Evolutionary conservation across 2,888 invertebrate genomes (phyloP).

Genomic region (Megamerina dolium): DNA sequence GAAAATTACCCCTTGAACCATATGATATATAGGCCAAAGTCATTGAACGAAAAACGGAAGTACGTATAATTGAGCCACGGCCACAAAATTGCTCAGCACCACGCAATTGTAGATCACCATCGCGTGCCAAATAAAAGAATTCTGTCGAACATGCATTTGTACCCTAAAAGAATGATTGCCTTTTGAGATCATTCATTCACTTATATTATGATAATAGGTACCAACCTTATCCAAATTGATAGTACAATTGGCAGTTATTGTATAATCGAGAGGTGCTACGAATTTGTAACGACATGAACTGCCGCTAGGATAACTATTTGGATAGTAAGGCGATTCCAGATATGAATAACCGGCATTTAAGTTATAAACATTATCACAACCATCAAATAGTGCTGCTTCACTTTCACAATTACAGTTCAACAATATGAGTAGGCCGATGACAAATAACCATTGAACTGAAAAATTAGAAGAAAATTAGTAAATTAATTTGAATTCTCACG

Average conservation of each 20-base stretch:
- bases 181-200: neutral
- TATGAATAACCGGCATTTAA: conserved; percentile 25
- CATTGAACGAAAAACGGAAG: conserved; percentile 30
- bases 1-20: conserved; percentile 29
- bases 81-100: conserved; percentile 41
- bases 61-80: conserved; percentile 25
- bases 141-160: conserved; percentile 33
- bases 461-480: neutral
- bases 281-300: conserved; percentile 44
- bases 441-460: conserved; percentile 6
- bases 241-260: conserved; percentile 31
- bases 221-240: conserved; percentile 32
- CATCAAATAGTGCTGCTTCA: conserved; percentile 24
- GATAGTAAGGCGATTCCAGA: conserved; percentile 41
- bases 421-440: neutral
- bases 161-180: conserved; percentile 13
- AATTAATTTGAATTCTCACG: no score
- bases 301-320: conserved; percentile 31
- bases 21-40: conserved; percentile 38
- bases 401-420: neutral
- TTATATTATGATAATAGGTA: neutral
- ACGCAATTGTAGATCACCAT: conserved; percentile 36
- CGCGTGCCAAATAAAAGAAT: conserved; percentile 37
- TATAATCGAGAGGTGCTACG: conserved; percentile 34
- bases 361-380: conserved; percentile 32